Evolutionary conservation across 2,888 invertebrate species (phyloP).

Genomic region (Drosophila percnosoma): DNA sequence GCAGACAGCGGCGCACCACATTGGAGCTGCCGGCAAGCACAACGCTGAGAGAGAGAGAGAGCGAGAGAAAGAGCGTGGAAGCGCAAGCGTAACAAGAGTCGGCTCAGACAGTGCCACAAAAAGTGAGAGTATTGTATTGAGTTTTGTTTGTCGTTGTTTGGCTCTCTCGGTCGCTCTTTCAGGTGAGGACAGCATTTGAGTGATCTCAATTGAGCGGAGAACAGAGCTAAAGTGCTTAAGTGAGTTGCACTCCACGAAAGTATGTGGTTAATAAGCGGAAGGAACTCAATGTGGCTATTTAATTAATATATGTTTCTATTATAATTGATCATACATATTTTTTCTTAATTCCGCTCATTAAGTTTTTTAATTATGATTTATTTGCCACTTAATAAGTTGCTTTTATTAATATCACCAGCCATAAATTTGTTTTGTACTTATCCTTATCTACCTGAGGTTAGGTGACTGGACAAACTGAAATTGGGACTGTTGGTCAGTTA

Average conservation of each 20-base stretch:
- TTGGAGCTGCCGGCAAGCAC: slow-evolving; percentile 32
- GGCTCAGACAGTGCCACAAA: slow-evolving; percentile 17
- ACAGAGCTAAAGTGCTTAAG: slow-evolving; percentile 6
- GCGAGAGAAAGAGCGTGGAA: slow-evolving; percentile 11
- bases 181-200: slow-evolving; percentile 13
- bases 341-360: neutral
- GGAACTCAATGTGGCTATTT: neutral
- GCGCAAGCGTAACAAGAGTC: slow-evolving; percentile 50
- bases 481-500: slow-evolving; percentile 20
- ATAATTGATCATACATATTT: neutral
- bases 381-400: neutral
- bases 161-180: slow-evolving; percentile 9
- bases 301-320: neutral
- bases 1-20: slow-evolving; percentile 38
- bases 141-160: slow-evolving; percentile 20
- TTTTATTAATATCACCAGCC: neutral
- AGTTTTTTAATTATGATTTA: neutral
- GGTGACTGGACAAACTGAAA: slow-evolving; percentile 17
- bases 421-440: neutral
- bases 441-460: slow-evolving; percentile 7
- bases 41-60: neutral
- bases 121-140: slow-evolving; percentile 55
- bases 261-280: neutral
- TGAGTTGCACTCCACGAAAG: slow-evolving; percentile 32
- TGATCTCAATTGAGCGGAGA: slow-evolving; percentile 35